Evolutionary conservation across 2,888 invertebrate species (phyloP), one percentile per base, ranked within the genome.

Genomic region (Drosophila ustulata): DNA sequence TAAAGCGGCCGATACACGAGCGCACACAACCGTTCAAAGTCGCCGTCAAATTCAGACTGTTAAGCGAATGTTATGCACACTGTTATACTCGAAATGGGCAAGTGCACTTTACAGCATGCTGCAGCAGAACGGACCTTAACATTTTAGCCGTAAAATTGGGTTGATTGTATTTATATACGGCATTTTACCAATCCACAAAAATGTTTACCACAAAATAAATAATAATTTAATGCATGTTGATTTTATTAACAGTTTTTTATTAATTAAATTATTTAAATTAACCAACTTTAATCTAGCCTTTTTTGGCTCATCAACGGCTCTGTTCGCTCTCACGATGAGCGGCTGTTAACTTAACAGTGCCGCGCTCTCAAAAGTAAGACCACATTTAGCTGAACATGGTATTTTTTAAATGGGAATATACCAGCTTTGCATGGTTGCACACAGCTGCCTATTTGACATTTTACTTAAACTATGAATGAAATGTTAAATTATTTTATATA

Each of bases 11-110:
- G 75, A 46, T 61, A 66, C 70, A 64, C 66, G 53, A 79, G 61
- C 75, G 56, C 63, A 67, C 71, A 71, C 77, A 67, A 68, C 77
- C 71, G 63, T 50, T 71, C 80, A 59, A 71, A 75, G 71, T 75
- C 75, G 78, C 78, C 74, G 75, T 75, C 75, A 75, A 75, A 73
- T 75, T 61, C 58, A 78, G 75, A 75, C 75, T 75, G 69, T 62
- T 73, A 47, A 37, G 1, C 7, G 8, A 25, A 78, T 78, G 76
- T 73, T 63, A 66, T 0, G 3, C 18, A 47, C 30, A 30, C 47
- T 75, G 75, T 75, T 73, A 62, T 58, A 78, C 75, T 75, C 75
- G 59, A 75, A 75, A 78, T 74, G 79, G 79, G 0, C 26, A 74
- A 62, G 39, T 58, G 55, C 51, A 9, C 11, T 53, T 25, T 47